phyloP scores from a whole-genome alignment of 2,888 invertebrate species.

The Zhuqinia jingwanae region DNA sequence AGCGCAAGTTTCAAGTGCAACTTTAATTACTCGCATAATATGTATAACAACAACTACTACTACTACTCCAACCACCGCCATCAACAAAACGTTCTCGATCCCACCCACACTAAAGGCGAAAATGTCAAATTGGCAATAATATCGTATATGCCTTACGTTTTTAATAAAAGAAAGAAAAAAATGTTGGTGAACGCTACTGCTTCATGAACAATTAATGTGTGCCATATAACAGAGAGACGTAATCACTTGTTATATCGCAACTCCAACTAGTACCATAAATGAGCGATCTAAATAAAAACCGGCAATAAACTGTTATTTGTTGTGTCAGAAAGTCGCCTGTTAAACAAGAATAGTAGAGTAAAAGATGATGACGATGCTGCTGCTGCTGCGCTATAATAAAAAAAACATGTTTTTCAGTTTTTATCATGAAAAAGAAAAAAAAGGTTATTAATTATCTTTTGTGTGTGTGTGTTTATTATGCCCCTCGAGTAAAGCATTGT shows the following conservation, averaged over 20 bases:
- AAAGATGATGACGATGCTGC: background rate
- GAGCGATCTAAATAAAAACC: slow-evolving; percentile 56
- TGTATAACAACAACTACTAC: background rate
- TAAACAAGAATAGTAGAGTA: slow-evolving; percentile 3
- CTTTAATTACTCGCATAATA: slow-evolving; percentile 45
- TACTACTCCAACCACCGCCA: too few relatives aligned
- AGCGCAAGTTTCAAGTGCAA: slow-evolving; percentile 41
- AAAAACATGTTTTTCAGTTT: slow-evolving; percentile 48
- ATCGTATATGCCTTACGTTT: background rate
- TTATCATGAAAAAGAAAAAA: slow-evolving; percentile 5
- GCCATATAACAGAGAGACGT: background rate
- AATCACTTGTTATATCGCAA: background rate
- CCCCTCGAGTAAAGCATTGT: too few relatives aligned
- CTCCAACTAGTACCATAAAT: background rate
- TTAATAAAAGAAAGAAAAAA: background rate
- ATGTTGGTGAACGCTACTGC: background rate
- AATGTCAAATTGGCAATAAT: background rate
- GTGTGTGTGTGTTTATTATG: too few relatives aligned
- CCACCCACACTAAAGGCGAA: slow-evolving; percentile 1
- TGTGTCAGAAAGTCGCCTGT: background rate
- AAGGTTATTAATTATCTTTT: background rate
- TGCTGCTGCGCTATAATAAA: background rate
- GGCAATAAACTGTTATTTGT: slow-evolving; percentile 52
- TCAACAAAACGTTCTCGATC: background rate
- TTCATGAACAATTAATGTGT: background rate